Evolutionary conservation across 2,113 vertebrate genomes (phyloP).

Genomic region (Caranx melampygus): DNA sequence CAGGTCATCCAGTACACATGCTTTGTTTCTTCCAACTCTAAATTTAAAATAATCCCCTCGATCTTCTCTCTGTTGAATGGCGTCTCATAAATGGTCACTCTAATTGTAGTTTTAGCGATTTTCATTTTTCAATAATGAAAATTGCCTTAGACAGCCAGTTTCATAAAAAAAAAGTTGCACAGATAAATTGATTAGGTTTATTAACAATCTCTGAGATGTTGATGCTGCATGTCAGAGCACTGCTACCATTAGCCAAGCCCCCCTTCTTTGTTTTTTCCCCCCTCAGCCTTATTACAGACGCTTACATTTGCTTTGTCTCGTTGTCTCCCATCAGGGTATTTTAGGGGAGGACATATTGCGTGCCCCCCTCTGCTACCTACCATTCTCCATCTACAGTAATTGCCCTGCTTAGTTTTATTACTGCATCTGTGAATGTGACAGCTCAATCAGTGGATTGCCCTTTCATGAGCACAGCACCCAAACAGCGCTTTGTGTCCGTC

Average conservation of each 20-base stretch:
- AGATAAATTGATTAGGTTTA: slow-evolving; percentile 44
- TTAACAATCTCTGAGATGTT: slow-evolving; percentile 36
- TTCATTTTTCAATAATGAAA: slow-evolving; percentile 8
- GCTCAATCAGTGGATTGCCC: slow-evolving; percentile 75
- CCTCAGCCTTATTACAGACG: slow-evolving; percentile 64
- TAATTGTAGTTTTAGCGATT: slow-evolving; percentile 1
- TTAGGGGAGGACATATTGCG: slow-evolving; percentile 54
- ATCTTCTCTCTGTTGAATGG: slow-evolving; percentile 5
- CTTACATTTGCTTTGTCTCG: slow-evolving; percentile 75
- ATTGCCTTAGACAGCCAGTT: not conserved
- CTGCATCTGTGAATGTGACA: slow-evolving; percentile 76
- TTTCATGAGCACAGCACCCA: slow-evolving; percentile 73
- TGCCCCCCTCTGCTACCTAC: slow-evolving; percentile 29
- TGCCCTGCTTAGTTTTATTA: slow-evolving; percentile 80
- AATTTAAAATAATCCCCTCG: slow-evolving; percentile 3
- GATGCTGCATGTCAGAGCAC: slow-evolving; percentile 39
- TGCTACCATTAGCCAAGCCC: slow-evolving; percentile 41
- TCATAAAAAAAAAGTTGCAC: slow-evolving; percentile 8
- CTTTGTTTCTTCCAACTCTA: not conserved
- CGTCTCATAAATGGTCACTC: slow-evolving; percentile 11
- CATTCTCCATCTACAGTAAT: slow-evolving; percentile 76
- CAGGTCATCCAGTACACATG: not conserved
- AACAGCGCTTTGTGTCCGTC: slow-evolving; percentile 73
- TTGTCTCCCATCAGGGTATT: slow-evolving; percentile 61
- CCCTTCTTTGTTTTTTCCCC: not conserved